Conservation (phyloP, 2,888 invertebrate genomes). For the Hofmannophila pseudospretella region DNA sequence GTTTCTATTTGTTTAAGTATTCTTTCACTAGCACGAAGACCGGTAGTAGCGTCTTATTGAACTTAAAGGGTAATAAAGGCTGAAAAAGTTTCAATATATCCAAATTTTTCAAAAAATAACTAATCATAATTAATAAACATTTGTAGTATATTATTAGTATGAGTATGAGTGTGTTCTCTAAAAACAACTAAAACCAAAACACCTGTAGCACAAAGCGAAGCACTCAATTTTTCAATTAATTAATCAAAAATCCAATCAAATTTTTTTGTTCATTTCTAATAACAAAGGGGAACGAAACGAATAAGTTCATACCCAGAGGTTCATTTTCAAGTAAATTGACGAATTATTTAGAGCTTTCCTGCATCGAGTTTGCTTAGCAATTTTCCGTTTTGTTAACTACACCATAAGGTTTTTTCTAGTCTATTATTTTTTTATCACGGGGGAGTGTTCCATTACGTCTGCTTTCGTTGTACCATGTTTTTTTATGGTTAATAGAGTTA, state of each 20-base stretch:
- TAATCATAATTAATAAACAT: too few species aligned
- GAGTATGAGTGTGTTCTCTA: too few species aligned
- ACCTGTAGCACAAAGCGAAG: not conserved
- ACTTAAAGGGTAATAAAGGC: too few species aligned
- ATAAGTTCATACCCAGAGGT: constrained; percentile 21
- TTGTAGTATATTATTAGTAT: too few species aligned
- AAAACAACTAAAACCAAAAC: too few species aligned
- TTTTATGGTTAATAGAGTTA: too few species aligned
- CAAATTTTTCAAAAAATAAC: too few species aligned
- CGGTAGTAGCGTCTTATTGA: too few species aligned
- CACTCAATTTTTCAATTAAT: constrained; percentile 34
- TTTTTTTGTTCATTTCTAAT: constrained; percentile 45
- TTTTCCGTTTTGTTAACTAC: not conserved
- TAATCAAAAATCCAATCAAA: constrained; percentile 51
- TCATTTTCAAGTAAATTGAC: constrained; percentile 42
- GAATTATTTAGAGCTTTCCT: constrained; percentile 36
- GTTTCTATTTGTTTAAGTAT: too few species aligned
- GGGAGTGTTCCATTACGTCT: not conserved
- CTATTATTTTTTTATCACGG: not conserved
- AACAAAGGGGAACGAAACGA: constrained; percentile 31
- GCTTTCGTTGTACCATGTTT: not conserved
- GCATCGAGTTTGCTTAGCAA: constrained; percentile 1
- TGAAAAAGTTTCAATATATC: too few species aligned
- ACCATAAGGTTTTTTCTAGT: constrained; percentile 4
- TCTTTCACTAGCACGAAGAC: too few species aligned